Base-by-base conservation (phyloP, 2,888 invertebrate species). In the Meiosimyza platycephala region DNA sequence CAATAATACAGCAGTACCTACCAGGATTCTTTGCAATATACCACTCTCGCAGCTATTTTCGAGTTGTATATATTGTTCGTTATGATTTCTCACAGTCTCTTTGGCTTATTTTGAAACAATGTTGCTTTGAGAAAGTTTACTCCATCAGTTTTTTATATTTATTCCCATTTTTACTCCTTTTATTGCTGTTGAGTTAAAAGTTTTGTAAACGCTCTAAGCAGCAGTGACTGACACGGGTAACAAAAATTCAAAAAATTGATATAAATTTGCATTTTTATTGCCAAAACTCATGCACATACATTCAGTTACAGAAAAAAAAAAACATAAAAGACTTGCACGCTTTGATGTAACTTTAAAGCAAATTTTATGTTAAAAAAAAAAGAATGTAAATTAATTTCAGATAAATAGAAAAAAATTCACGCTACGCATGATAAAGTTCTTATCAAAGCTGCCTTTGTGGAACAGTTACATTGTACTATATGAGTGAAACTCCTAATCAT, bases 231-330 rank as follows among this genome's bases (percentile, higher is more conserved):
- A 6, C 40, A 9, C 1, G 6, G 40, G 40, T 9, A 28, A 3
- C 9, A 15, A 57, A 28, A 57, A 57, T 2, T 28, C 28, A 15
- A 13, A 57, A 57, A 57, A 57, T 28, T 57, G 57, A 57, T 28
- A 57, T 18, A 57, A 57, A 57, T 57, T 57, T 57, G 28, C 57
- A 28, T 57, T 57, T 57, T 57, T 57, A 57, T 28, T 57, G 28
- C 57, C 57, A 57, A 57, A 28, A 57, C 16, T 28, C 28, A 28
- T 57, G 57, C 28, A 13, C 40, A 9, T 40, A 13, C 40, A 9
- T 40, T 40, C 9, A 40, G 9, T 1, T 7, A 9, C 6, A 9
- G 4, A 40, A 40, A 57, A 57, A 57, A 22, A 22, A 28, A 22
- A 28, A 28, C 28, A 57, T 28, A 22, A 7, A 22, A 40, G 40